These are phyloP conservation scores for Parnassius mnemosyne DNA, from an alignment of 2,888 invertebrate genomes.

Conservation along the genomic window DNA sequence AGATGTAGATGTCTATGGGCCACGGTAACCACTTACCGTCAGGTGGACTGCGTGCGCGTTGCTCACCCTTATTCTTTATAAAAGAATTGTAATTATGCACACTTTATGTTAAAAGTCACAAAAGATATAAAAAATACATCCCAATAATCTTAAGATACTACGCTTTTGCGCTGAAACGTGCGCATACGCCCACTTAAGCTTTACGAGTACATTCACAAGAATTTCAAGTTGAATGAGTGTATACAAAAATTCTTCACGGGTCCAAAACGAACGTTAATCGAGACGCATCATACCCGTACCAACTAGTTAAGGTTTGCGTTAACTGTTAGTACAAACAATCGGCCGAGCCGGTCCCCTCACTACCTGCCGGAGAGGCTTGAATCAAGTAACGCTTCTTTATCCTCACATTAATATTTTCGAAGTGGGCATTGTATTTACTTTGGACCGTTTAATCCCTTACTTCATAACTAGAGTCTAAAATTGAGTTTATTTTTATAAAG, in stretches of 20 bases:
- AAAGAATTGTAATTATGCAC: no score
- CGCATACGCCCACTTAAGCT: background rate
- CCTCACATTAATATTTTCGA: constrained; percentile 17
- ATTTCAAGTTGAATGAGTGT: constrained; percentile 23
- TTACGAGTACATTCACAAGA: constrained; percentile 23
- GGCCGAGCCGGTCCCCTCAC: constrained; percentile 45
- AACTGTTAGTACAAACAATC: constrained; percentile 65
- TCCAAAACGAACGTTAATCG: constrained; percentile 40
- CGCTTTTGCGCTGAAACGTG: background rate
- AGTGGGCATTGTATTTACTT: constrained; percentile 13
- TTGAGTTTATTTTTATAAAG: background rate
- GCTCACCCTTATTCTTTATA: no score
- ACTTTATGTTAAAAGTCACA: no score
- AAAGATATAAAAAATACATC: no score
- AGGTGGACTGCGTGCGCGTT: no score
- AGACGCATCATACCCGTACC: constrained; percentile 46
- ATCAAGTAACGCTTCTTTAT: constrained; percentile 24
- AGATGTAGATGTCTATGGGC: no score
- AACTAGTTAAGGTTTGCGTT: constrained; percentile 56
- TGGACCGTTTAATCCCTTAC: constrained; percentile 12
- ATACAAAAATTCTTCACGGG: constrained; percentile 25
- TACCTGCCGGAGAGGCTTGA: constrained; percentile 41
- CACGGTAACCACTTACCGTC: no score
- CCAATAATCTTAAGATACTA: no score
- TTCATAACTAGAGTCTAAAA: background rate